Conservation (phyloP, 2,797 vertebrate species). For the Helarctos malayanus region DNA sequence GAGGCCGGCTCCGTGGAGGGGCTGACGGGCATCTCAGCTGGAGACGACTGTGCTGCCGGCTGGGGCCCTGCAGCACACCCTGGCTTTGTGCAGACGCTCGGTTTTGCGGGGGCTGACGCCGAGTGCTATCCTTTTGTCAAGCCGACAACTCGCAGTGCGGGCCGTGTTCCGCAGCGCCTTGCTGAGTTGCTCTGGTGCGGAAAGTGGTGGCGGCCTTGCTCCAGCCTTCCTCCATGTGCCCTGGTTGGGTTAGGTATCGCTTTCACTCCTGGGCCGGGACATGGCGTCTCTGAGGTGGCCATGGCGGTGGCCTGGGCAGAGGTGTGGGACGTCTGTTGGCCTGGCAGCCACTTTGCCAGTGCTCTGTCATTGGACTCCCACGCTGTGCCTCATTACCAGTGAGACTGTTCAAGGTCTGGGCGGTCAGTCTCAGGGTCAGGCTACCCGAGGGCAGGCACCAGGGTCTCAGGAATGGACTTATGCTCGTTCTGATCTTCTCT, state of each 20-base stretch:
- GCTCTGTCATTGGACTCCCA: not conserved
- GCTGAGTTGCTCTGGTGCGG: not conserved
- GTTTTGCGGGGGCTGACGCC: accelerated
- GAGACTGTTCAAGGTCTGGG: not conserved
- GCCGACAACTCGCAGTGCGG: accelerated
- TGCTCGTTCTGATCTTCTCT: accelerated
- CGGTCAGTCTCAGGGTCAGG: not conserved
- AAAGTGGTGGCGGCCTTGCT: accelerated
- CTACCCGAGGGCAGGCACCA: not conserved
- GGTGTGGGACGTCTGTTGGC: not conserved
- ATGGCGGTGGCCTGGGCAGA: not conserved
- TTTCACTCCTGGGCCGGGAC: too few species aligned
- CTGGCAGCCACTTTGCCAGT: not conserved
- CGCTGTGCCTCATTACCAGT: not conserved
- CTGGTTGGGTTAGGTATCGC: accelerated
- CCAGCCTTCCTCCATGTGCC: accelerated
- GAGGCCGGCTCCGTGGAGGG: not conserved
- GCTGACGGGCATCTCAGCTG: not conserved
- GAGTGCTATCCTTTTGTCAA: not conserved
- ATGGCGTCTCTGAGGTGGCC: not conserved
- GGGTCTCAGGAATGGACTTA: not conserved
- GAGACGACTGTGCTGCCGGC: accelerated
- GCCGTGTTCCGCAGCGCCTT: not conserved
- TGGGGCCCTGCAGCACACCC: accelerated
- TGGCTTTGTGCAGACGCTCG: accelerated